phyloP scores from a whole-genome alignment of 2,888 invertebrate species.

The Melitaea athalia region DNA sequence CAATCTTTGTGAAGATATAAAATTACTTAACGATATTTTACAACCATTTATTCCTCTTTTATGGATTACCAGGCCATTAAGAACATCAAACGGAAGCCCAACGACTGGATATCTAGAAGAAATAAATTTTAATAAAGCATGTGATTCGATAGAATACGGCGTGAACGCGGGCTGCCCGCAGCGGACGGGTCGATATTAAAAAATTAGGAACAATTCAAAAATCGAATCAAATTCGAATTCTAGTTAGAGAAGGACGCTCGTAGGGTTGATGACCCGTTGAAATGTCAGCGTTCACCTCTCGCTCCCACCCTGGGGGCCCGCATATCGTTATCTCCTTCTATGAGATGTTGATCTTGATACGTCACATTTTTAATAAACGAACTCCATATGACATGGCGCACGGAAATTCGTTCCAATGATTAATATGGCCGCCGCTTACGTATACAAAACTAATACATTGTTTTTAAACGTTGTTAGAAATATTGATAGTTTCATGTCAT shows the following conservation, averaged over 20 bases:
- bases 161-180: constrained; percentile 61
- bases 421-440: constrained; percentile 75
- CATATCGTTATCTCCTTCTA: constrained; percentile 65
- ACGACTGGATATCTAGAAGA: constrained; percentile 58
- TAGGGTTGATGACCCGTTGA: constrained; percentile 82
- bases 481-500: constrained; percentile 82
- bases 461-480: constrained; percentile 81
- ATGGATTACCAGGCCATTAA: constrained; percentile 63
- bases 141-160: constrained; percentile 53
- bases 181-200: constrained; percentile 73
- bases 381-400: constrained; percentile 80
- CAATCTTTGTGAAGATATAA: constrained; percentile 64
- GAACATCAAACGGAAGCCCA: constrained; percentile 73
- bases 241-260: constrained; percentile 80
- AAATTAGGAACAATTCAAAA: constrained; percentile 82
- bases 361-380: constrained; percentile 83
- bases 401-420: constrained; percentile 81
- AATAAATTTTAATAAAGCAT: constrained; percentile 71
- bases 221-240: constrained; percentile 80
- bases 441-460: constrained; percentile 78
- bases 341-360: constrained; percentile 82
- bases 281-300: constrained; percentile 76
- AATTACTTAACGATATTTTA: constrained; percentile 64
- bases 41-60: constrained; percentile 61
- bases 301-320: constrained; percentile 54